phyloP scores from a whole-genome alignment of 1,140 invertebrate genomes.

The Magallana angulata region DNA sequence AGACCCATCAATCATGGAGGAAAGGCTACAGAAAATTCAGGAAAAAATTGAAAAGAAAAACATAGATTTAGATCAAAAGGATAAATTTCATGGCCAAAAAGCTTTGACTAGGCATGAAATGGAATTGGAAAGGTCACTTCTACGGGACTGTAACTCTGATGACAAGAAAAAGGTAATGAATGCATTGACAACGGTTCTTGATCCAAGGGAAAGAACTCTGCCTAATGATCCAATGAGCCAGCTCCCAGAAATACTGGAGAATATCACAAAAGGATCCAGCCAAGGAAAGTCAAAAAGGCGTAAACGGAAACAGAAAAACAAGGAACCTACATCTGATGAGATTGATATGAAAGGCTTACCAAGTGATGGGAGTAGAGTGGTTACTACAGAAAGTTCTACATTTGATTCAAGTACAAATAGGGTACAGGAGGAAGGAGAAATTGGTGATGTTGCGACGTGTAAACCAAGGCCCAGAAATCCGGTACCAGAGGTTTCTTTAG shows the following conservation, averaged over 20 bases:
- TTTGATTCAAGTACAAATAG: neutral
- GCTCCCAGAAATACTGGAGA: constrained; percentile 66
- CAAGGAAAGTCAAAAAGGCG: neutral
- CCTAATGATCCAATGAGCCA: constrained; percentile 66
- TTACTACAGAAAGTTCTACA: neutral
- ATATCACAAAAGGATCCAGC: constrained; percentile 3
- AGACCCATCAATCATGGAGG: constrained; percentile 59
- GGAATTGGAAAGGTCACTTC: constrained; percentile 69
- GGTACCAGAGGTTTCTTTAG: constrained; percentile 55
- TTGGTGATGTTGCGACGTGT: neutral
- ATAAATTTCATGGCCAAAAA: constrained; percentile 65
- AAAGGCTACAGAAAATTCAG: constrained; percentile 65
- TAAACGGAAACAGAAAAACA: neutral
- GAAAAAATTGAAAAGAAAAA: constrained; percentile 67
- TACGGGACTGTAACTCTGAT: constrained; percentile 57
- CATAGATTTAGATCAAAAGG: constrained; percentile 52
- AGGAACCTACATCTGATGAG: neutral
- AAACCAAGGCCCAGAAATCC: constrained; percentile 54
- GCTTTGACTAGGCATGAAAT: constrained; percentile 67
- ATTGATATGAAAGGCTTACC: neutral
- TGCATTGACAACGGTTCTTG: neutral
- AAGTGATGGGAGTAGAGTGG: neutral
- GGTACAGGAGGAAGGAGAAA: neutral
- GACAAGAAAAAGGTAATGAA: constrained; percentile 46
- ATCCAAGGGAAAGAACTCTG: constrained; percentile 35